A percentile compares a stretch with the other conserved stretches of the same genome.
These are phyloP conservation scores for Agrochola lychnidis DNA, from an alignment of 2,888 invertebrate species.

Conservation along the genomic window DNA sequence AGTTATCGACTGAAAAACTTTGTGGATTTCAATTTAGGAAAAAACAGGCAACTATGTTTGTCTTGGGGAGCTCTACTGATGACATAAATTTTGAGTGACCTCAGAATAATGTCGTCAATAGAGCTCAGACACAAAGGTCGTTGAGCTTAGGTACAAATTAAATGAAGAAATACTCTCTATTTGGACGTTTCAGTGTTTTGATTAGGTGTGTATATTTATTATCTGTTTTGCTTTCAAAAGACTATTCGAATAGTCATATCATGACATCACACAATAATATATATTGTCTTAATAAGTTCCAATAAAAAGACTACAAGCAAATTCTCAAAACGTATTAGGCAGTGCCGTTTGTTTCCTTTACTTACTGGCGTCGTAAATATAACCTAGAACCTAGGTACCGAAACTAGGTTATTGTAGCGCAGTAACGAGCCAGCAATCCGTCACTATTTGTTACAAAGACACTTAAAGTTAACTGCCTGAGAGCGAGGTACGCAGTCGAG, in stretches of 20 bases:
- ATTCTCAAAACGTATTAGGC: not conserved
- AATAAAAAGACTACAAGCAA: not conserved
- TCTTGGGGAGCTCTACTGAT: not conserved
- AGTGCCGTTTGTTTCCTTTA: conserved; percentile 26
- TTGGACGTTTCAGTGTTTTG: not conserved
- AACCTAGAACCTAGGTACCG: conserved; percentile 29
- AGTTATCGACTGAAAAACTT: not conserved
- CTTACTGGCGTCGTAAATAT: conserved; percentile 29
- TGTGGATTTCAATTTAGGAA: not conserved
- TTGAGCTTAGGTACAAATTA: no score
- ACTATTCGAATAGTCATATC: not conserved
- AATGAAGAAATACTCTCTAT: not conserved
- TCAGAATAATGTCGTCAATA: no score
- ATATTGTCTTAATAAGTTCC: no score
- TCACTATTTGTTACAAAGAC: conserved; percentile 58
- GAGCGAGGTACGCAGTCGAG: conserved; percentile 33
- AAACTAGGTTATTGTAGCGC: conserved; percentile 44
- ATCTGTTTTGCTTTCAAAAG: not conserved
- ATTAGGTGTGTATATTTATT: not conserved
- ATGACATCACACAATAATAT: not conserved
- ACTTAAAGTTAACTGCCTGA: conserved; percentile 50
- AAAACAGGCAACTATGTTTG: not conserved
- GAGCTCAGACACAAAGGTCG: no score
- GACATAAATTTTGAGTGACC: not conserved
- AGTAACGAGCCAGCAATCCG: conserved; percentile 47